Conservation (phyloP, 2,797 vertebrate species). For the Pseudomugil gertrudae region DNA sequence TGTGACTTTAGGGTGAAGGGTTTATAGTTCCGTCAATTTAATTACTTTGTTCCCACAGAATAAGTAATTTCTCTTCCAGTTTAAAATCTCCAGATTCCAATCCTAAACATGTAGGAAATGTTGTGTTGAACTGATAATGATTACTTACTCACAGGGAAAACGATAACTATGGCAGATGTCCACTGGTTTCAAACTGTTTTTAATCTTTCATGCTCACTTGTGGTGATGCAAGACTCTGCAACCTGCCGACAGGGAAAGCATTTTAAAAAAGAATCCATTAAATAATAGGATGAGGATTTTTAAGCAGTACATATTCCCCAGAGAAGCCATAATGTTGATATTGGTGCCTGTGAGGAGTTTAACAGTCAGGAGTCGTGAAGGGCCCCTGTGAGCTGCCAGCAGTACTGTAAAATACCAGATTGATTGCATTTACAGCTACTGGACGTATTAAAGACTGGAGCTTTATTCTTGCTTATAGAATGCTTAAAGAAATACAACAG, state of each 20-base stretch:
- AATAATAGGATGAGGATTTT: constrained; percentile 33
- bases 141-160: not conserved
- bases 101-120: not conserved
- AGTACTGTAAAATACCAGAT: constrained; percentile 37
- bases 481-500: not conserved
- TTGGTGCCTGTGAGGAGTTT: constrained; percentile 52
- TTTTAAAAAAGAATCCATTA: constrained; percentile 32
- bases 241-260: constrained; percentile 29
- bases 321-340: constrained; percentile 40
- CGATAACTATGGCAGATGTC: not conserved
- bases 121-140: not conserved
- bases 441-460: constrained; percentile 32
- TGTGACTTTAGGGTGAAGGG: constrained; percentile 8
- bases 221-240: constrained; percentile 47
- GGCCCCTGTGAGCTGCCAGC: constrained; percentile 16
- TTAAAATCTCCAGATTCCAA: not conserved
- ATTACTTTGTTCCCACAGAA: not conserved
- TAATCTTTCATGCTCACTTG: constrained; percentile 11
- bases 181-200: not conserved
- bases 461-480: constrained; percentile 30
- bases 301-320: constrained; percentile 30
- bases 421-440: constrained; percentile 17
- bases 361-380: constrained; percentile 26
- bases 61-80: not conserved
- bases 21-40: constrained; percentile 2